Conservation (phyloP, 2,888 invertebrate species). For the Lamproptera curius region DNA sequence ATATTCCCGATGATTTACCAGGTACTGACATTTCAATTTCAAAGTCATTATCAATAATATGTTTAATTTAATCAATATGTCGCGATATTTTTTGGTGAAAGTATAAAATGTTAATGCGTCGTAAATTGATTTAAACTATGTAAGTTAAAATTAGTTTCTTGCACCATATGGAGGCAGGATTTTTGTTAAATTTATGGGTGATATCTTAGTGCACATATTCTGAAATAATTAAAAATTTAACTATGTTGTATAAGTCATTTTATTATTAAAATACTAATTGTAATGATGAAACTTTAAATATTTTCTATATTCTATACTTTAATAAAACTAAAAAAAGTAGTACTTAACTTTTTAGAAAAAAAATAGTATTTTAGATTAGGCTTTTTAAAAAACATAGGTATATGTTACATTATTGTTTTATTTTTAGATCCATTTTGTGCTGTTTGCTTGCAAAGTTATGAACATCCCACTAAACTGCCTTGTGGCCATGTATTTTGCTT, state of each 20-base stretch:
- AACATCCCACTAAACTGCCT: conserved; percentile 95
- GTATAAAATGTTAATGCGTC: background rate
- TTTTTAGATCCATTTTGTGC: conserved; percentile 85
- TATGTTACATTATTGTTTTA: background rate
- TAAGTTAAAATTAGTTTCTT: background rate
- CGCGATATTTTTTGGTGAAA: background rate
- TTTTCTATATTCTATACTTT: too few relatives aligned
- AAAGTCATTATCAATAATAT: background rate
- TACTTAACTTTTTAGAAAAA: background rate
- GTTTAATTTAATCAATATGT: too few relatives aligned
- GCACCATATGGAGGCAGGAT: background rate
- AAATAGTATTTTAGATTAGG: background rate
- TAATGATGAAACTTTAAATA: background rate
- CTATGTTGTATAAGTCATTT: background rate
- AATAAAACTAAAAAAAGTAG: background rate
- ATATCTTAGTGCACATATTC: too few relatives aligned
- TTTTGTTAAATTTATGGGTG: too few relatives aligned
- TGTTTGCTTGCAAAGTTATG: conserved; percentile 92
- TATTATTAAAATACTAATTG: background rate
- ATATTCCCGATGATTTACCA: background rate
- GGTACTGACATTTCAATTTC: background rate
- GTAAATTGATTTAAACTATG: background rate
- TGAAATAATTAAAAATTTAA: too few relatives aligned
- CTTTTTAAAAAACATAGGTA: too few relatives aligned
- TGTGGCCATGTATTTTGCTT: conserved; percentile 98